A percentile compares a stretch with the other conserved stretches of the same genome.
phyloP scores from a whole-genome alignment of 2,888 invertebrate genomes.

The Lepidochitona cinerea region DNA sequence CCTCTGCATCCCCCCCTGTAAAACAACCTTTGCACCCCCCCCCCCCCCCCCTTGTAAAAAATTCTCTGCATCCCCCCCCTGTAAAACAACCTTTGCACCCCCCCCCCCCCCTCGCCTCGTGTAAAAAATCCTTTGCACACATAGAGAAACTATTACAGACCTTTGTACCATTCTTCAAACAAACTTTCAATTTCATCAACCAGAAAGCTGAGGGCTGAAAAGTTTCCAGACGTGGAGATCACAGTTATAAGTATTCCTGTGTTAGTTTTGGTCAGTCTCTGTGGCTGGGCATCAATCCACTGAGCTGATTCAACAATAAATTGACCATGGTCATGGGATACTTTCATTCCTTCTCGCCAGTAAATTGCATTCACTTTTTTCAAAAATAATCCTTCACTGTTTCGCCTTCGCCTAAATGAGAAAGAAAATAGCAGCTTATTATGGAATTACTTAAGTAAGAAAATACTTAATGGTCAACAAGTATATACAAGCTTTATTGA shows the following conservation, averaged over 20 bases:
- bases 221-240: slow-evolving; percentile 34
- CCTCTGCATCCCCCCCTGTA: no score
- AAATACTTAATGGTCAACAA: no score
- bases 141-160: not conserved
- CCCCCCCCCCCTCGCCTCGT: no score
- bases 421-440: not conserved
- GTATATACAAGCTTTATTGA: no score
- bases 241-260: slow-evolving; percentile 46
- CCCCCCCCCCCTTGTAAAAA: no score
- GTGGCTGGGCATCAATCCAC: slow-evolving; percentile 8
- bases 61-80: no score
- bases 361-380: slow-evolving; percentile 45
- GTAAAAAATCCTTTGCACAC: no score
- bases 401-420: not conserved
- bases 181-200: slow-evolving; percentile 44
- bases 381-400: slow-evolving; percentile 33
- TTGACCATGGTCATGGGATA: slow-evolving; percentile 47
- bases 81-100: no score
- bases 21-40: no score
- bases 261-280: not conserved
- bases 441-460: no score
- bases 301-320: slow-evolving; percentile 54
- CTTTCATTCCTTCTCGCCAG: slow-evolving; percentile 61
- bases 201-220: slow-evolving; percentile 57
- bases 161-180: slow-evolving; percentile 2